Percentiles rank a stretch among this genome's conserved stretches.
Conservation (phyloP, 2,113 vertebrate species). For the Melanerpes formicivorus region DNA sequence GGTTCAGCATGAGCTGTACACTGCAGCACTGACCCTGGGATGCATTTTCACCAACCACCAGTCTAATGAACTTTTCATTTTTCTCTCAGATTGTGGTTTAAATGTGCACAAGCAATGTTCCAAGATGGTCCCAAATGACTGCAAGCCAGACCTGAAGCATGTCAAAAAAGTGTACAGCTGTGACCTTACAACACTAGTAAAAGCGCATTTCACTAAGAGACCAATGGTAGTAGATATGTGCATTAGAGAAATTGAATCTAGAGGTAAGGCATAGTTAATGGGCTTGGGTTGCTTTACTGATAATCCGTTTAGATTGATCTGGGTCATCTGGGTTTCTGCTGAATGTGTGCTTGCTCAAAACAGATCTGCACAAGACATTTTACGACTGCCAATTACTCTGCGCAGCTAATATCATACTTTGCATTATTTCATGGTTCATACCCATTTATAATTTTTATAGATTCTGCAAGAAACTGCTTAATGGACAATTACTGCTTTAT, state of each 20-base stretch:
- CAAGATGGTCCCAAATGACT: conserved; percentile 95
- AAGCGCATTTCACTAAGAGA: conserved; percentile 93
- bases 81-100: conserved; percentile 89
- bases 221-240: conserved; percentile 99
- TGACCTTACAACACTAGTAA: conserved; percentile 96
- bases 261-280: conserved; percentile 83
- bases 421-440: not conserved
- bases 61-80: conserved; percentile 18
- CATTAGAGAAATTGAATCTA: conserved; percentile 94
- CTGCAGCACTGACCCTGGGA: not conserved
- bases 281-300: not conserved
- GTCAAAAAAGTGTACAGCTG: conserved; percentile 94
- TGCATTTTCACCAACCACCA: not conserved
- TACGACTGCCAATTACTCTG: not conserved
- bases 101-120: conserved; percentile 99
- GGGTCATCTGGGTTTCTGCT: conserved; percentile 16
- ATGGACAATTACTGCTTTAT: conserved; percentile 22
- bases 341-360: not conserved
- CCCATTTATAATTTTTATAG: conserved; percentile 39
- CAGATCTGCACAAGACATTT: conserved; percentile 13
- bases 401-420: not conserved
- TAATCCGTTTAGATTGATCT: conserved; percentile 1
- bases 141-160: conserved; percentile 92
- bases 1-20: not conserved
- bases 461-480: conserved; percentile 1